A percentile compares a stretch with the other conserved stretches of the same genome.
phyloP scores from a whole-genome alignment of 2,888 invertebrate genomes.

The Epicampocera succincta region DNA sequence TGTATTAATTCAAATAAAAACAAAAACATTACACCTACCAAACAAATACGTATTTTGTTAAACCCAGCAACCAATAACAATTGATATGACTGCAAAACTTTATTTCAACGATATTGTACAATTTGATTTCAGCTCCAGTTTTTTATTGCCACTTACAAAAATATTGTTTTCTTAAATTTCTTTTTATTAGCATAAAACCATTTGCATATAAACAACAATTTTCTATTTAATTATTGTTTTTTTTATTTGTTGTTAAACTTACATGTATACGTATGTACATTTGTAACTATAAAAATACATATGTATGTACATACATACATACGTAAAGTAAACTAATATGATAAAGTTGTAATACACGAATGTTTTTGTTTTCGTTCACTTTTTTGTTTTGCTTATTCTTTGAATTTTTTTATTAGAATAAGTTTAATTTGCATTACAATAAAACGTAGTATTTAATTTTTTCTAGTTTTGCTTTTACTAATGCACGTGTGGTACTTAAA shows the following conservation, averaged over 20 bases:
- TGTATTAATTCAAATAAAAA: too few relatives aligned
- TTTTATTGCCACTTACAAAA: too few relatives aligned
- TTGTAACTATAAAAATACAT: background rate
- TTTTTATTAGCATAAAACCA: too few relatives aligned
- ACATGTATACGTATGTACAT: background rate
- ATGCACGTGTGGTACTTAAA: background rate
- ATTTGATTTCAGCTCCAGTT: too few relatives aligned
- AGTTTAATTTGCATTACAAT: slow-evolving; percentile 6
- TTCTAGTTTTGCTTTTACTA: background rate
- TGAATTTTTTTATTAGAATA: background rate
- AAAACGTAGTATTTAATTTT: slow-evolving; percentile 15
- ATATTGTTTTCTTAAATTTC: too few relatives aligned
- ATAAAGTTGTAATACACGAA: background rate
- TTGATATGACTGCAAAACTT: too few relatives aligned
- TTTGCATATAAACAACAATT: too few relatives aligned
- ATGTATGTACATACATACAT: slow-evolving; percentile 4
- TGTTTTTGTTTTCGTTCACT: background rate
- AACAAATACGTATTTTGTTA: too few relatives aligned
- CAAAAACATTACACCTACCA: too few relatives aligned
- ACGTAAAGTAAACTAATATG: background rate
- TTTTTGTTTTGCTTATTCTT: slow-evolving; percentile 1
- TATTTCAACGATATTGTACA: too few relatives aligned
- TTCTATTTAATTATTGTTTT: background rate
- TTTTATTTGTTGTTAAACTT: background rate
- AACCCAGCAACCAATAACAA: too few relatives aligned